Percentiles rank a stretch among this genome's conserved stretches.
Evolutionary conservation across 2,888 invertebrate species (phyloP).

Genomic region (Tricholauxania praeusta): DNA sequence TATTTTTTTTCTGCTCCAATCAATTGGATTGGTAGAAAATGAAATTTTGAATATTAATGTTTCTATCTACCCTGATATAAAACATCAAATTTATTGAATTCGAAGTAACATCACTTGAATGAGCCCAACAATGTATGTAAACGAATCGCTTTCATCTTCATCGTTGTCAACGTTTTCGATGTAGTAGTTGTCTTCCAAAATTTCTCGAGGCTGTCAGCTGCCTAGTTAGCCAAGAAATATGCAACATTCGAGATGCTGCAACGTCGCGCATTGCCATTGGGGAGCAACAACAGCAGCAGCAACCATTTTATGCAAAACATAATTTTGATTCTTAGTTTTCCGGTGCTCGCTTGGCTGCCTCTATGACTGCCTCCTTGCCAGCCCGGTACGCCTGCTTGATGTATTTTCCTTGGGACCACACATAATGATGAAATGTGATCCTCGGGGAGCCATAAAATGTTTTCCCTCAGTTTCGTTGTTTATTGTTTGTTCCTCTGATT

Average conservation of each 20-base stretch:
- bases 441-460: conserved; percentile 39
- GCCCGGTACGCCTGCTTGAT: neutral
- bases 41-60: too few relatives aligned
- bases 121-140: too few relatives aligned
- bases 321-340: conserved; percentile 14
- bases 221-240: conserved; percentile 33
- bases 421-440: conserved; percentile 41
- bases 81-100: too few relatives aligned
- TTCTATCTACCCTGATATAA: too few relatives aligned
- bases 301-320: conserved; percentile 27
- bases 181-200: too few relatives aligned
- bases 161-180: neutral
- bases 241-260: conserved; percentile 28
- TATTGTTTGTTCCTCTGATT: neutral
- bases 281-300: neutral
- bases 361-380: neutral
- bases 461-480: neutral
- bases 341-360: neutral
- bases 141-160: neutral
- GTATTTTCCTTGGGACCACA: conserved; percentile 12
- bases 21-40: too few relatives aligned
- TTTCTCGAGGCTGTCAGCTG: conserved; percentile 14
- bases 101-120: too few relatives aligned
- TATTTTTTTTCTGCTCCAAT: too few relatives aligned
- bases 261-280: neutral